Base-by-base conservation (phyloP, 2,888 invertebrate species). In the Cantharis rustica region DNA sequence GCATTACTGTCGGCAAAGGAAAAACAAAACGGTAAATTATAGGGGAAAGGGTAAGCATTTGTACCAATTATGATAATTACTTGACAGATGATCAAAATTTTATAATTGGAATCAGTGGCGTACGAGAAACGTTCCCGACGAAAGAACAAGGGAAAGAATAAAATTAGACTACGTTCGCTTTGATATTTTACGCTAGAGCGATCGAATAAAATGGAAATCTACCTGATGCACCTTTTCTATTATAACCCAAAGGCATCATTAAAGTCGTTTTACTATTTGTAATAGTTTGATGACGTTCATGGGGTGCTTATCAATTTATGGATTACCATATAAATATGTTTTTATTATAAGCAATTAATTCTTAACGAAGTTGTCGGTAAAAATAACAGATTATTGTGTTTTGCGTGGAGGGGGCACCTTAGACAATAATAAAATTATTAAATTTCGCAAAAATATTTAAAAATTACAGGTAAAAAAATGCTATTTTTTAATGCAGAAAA, bases 401-500 rank as follows among this genome's bases (percentile, higher is more conserved):
- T n/a, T n/a, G 0, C 47, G 47, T 7, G 13, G n/a, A 47, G 47
- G 47, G 47, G 47, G 47, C 47, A 47, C 47, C n/a, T 47, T 9
- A 0, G 47, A 47, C 7, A n/a, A 47, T 47, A 47, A n/a, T 47
- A n/a, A 47, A 47, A 47, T 7, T n/a, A n/a, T n/a, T 47, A 47
- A 47, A 47, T 47, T 47, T n/a, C 47, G n/a, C 47, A 47, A 47
- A 47, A 47, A 47, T 47, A 47, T 47, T 47, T n/a, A n/a, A 47
- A 47, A 79, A 80, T 81, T 80, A 80, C 78, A 77, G 69, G 75
- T 73, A 70, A 72, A 72, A 77, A 80, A 47, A n/a, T 47, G 47
- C n/a, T 47, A 75, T 74, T 82, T 82, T 79, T 80, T 81, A 80
- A 75, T 80, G 81, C 81, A 82, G 82, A 82, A 83, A 82, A 81